phyloP scores from a whole-genome alignment of 2,797 vertebrate species.

The Kryptolebias ocellatus region DNA sequence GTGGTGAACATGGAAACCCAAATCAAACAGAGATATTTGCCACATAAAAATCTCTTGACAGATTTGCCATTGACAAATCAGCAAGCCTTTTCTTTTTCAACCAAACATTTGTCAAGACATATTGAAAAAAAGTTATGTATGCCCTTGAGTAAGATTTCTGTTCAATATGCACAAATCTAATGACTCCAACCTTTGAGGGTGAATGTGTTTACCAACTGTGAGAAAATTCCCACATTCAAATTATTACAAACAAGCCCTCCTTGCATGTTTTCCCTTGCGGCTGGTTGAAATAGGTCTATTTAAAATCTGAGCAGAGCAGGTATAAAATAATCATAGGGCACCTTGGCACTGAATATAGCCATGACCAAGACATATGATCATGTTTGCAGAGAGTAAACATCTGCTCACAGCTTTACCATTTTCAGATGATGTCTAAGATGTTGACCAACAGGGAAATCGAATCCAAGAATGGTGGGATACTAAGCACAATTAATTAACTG shows the following conservation, averaged over 20 bases:
- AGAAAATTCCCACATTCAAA: slow-evolving; percentile 52
- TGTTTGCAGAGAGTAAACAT: slow-evolving; percentile 53
- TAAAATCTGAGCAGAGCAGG: slow-evolving; percentile 35
- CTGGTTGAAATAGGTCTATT: slow-evolving; percentile 45
- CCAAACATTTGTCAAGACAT: slow-evolving; percentile 38
- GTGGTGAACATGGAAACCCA: slow-evolving; percentile 32
- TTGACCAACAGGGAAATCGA: slow-evolving; percentile 41
- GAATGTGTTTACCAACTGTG: slow-evolving; percentile 50
- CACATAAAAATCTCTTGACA: slow-evolving; percentile 23
- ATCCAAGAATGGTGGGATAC: slow-evolving; percentile 27
- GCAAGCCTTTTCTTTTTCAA: slow-evolving; percentile 16
- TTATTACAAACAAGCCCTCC: slow-evolving; percentile 61
- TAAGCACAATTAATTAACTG: slow-evolving; percentile 56
- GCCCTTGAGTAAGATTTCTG: slow-evolving; percentile 54
- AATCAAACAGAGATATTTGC: slow-evolving; percentile 20
- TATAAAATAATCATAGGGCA: slow-evolving; percentile 53
- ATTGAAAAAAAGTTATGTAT: slow-evolving; percentile 31
- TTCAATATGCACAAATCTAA: slow-evolving; percentile 63
- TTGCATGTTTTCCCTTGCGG: slow-evolving; percentile 30
- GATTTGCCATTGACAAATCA: slow-evolving; percentile 6
- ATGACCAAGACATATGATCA: slow-evolving; percentile 28
- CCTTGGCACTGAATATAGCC: slow-evolving; percentile 26
- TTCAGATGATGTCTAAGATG: slow-evolving; percentile 23
- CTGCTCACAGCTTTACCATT: slow-evolving; percentile 29
- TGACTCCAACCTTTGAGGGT: slow-evolving; percentile 47